Evolutionary conservation across 2,888 invertebrate species (phyloP).

Genomic region (Crematogaster levior): DNA sequence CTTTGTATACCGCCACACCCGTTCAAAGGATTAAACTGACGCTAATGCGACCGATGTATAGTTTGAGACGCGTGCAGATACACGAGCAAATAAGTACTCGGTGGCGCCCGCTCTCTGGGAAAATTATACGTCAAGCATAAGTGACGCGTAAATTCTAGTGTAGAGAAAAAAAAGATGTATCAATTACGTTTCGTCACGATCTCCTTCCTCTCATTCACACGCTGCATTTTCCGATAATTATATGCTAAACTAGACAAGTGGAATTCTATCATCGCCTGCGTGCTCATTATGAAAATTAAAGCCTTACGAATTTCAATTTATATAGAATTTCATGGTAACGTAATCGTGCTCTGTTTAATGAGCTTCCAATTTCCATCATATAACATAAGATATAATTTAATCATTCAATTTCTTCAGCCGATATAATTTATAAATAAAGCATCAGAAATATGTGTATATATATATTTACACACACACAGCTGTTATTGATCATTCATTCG

Average conservation of each 20-base stretch:
- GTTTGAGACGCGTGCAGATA: constrained; percentile 31
- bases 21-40: constrained; percentile 30
- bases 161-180: constrained; percentile 16
- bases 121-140: constrained; percentile 45
- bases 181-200: constrained; percentile 46
- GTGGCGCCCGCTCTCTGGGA: constrained; percentile 13
- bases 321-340: background rate
- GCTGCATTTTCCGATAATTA: constrained; percentile 36
- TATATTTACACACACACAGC: too few species aligned
- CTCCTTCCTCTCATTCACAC: constrained; percentile 26
- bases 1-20: constrained; percentile 27
- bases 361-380: background rate
- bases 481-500: too few species aligned
- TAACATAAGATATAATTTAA: background rate
- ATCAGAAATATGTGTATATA: background rate
- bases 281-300: constrained; percentile 9
- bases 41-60: constrained; percentile 33
- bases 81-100: background rate
- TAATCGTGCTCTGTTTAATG: background rate
- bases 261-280: constrained; percentile 32
- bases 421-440: background rate
- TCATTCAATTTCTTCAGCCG: background rate
- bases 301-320: background rate
- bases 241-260: constrained; percentile 17
- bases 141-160: constrained; percentile 48